Percentiles rank a stretch among this genome's conserved stretches.
These are phyloP conservation scores for Hoplostethus atlanticus DNA, from an alignment of 2,797 vertebrate species.

Conservation along the genomic window DNA sequence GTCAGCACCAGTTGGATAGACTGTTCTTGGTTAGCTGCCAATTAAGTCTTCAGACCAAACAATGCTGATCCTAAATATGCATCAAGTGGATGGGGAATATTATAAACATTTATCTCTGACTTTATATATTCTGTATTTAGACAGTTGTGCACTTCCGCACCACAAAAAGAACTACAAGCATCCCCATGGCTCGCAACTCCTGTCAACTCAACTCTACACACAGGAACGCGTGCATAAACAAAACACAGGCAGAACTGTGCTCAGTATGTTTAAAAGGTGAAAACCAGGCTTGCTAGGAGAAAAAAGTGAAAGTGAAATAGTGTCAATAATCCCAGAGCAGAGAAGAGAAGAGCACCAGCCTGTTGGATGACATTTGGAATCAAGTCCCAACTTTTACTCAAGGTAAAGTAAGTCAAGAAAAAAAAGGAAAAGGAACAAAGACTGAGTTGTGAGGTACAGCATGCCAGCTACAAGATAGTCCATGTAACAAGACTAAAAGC, in stretches of 20 bases:
- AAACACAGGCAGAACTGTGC: slow-evolving; percentile 50
- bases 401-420: slow-evolving; percentile 12
- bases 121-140: slow-evolving; percentile 46
- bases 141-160: slow-evolving; percentile 54
- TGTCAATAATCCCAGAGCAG: slow-evolving; percentile 30
- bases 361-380: slow-evolving; percentile 16
- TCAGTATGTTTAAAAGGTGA: slow-evolving; percentile 38
- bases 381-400: slow-evolving; percentile 22
- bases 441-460: slow-evolving; percentile 24
- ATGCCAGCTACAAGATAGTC: slow-evolving; percentile 51
- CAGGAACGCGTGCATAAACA: slow-evolving; percentile 51
- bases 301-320: neutral
- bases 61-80: slow-evolving; percentile 43
- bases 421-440: slow-evolving; percentile 18
- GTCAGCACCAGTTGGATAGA: slow-evolving; percentile 25
- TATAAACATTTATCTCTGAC: slow-evolving; percentile 60
- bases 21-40: slow-evolving; percentile 25
- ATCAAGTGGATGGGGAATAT: slow-evolving; percentile 25
- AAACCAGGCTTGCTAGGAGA: slow-evolving; percentile 16
- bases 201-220: slow-evolving; percentile 50
- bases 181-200: slow-evolving; percentile 55
- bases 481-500: slow-evolving; percentile 57
- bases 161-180: slow-evolving; percentile 56
- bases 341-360: slow-evolving; percentile 18
- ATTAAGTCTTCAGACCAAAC: slow-evolving; percentile 35